Conservation (phyloP, 2,113 vertebrate species). For the Oenanthe melanoleuca region DNA sequence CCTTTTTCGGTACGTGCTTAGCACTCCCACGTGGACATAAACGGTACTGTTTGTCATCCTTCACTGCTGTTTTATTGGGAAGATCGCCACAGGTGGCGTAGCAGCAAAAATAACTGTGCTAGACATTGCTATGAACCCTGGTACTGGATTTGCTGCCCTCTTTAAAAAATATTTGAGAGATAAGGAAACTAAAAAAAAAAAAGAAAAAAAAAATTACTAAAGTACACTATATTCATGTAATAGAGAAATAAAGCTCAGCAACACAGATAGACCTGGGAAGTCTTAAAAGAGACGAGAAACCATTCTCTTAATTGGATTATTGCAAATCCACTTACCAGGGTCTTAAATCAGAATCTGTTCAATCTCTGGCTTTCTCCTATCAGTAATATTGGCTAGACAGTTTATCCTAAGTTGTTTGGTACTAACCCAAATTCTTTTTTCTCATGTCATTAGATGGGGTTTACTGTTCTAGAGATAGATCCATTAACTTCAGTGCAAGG, state of each 20-base stretch:
- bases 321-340: neutral
- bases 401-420: neutral
- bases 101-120: neutral
- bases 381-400: neutral
- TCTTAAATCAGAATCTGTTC: neutral
- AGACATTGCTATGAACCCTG: neutral
- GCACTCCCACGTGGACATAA: neutral
- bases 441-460: neutral
- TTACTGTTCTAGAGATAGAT: neutral
- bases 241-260: neutral
- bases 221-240: neutral
- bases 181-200: neutral
- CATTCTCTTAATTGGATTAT: neutral
- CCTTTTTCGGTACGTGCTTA: neutral
- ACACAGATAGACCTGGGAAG: neutral
- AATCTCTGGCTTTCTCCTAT: neutral
- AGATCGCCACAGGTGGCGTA: neutral
- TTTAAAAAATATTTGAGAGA: rapidly evolving
- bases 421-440: neutral
- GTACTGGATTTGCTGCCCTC: neutral
- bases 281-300: neutral
- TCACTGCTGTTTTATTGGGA: neutral
- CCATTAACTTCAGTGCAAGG: neutral
- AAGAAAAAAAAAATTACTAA: neutral
- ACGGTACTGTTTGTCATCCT: neutral